phyloP scores from a whole-genome alignment of 2,888 invertebrate species.

The Catocala nupta region DNA sequence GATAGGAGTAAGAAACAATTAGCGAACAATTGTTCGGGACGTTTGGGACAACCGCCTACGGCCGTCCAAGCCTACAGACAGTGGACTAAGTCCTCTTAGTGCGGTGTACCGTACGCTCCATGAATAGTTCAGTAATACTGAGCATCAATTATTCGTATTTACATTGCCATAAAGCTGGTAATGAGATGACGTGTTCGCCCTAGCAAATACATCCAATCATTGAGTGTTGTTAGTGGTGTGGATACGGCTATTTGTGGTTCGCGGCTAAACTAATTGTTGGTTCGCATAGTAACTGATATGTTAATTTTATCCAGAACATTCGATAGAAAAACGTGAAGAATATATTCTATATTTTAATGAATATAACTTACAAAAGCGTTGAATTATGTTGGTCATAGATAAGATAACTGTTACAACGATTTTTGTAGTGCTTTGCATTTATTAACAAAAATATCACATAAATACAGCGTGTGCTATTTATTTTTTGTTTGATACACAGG shows the following conservation, averaged over 20 bases:
- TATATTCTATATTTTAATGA: background rate
- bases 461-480: too few species aligned
- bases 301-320: slow-evolving; percentile 8
- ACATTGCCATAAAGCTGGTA: slow-evolving; percentile 56
- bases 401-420: too few species aligned
- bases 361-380: too few species aligned
- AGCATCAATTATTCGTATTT: slow-evolving; percentile 63
- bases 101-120: slow-evolving; percentile 31
- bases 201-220: slow-evolving; percentile 35
- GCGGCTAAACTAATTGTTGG: slow-evolving; percentile 24
- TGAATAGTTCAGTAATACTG: slow-evolving; percentile 46
- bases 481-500: too few species aligned
- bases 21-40: slow-evolving; percentile 63
- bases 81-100: slow-evolving; percentile 38
- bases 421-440: too few species aligned
- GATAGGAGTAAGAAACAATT: slow-evolving; percentile 51
- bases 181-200: slow-evolving; percentile 51
- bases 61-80: slow-evolving; percentile 53
- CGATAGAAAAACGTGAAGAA: background rate
- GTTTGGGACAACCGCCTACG: slow-evolving; percentile 57
- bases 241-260: slow-evolving; percentile 38
- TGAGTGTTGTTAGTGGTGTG: slow-evolving; percentile 44
- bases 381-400: too few species aligned
- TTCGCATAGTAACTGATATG: slow-evolving; percentile 16
- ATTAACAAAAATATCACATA: too few species aligned